Evolutionary conservation across 1,140 invertebrate genomes (phyloP).

Genomic region (Chrysopa pallens): DNA sequence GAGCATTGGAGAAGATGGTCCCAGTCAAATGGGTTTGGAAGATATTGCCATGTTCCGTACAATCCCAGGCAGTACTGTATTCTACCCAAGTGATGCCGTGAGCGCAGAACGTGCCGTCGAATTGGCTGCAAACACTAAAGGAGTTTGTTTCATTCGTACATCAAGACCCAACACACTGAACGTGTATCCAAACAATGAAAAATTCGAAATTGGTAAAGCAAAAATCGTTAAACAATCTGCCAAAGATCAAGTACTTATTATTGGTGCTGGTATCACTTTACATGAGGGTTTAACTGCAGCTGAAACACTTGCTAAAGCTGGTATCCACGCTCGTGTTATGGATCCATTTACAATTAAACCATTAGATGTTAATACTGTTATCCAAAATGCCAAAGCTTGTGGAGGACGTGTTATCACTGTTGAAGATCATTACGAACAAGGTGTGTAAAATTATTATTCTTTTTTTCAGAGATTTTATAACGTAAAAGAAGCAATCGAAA

Average conservation of each 20-base stretch:
- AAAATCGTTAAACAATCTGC: slow-evolving; percentile 57
- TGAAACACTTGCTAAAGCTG: slow-evolving; percentile 45
- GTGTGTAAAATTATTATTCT: slow-evolving; percentile 32
- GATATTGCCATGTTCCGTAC: slow-evolving; percentile 91
- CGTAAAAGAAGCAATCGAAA: no score
- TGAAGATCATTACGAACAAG: slow-evolving; percentile 93
- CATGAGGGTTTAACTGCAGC: slow-evolving; percentile 80
- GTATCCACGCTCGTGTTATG: slow-evolving; percentile 60
- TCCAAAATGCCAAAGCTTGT: slow-evolving; percentile 58
- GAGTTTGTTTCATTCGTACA: slow-evolving; percentile 91
- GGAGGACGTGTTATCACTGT: slow-evolving; percentile 78
- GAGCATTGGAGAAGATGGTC: slow-evolving; percentile 92
- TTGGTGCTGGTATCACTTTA: slow-evolving; percentile 86
- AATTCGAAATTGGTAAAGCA: slow-evolving; percentile 63
- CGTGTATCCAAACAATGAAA: slow-evolving; percentile 74
- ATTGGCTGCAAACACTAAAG: slow-evolving; percentile 87
- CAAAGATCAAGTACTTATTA: slow-evolving; percentile 66
- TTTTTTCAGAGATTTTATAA: no score
- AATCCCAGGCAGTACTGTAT: slow-evolving; percentile 82
- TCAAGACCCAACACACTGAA: slow-evolving; percentile 80
- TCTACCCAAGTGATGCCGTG: slow-evolving; percentile 95
- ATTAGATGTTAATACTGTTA: slow-evolving; percentile 62
- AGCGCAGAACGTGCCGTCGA: slow-evolving; percentile 85
- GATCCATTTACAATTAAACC: slow-evolving; percentile 96
- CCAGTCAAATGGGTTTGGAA: slow-evolving; percentile 99